A percentile compares a stretch with the other conserved stretches of the same genome.
phyloP scores from a whole-genome alignment of 2,113 vertebrate genomes.

The Catharus minimus region DNA sequence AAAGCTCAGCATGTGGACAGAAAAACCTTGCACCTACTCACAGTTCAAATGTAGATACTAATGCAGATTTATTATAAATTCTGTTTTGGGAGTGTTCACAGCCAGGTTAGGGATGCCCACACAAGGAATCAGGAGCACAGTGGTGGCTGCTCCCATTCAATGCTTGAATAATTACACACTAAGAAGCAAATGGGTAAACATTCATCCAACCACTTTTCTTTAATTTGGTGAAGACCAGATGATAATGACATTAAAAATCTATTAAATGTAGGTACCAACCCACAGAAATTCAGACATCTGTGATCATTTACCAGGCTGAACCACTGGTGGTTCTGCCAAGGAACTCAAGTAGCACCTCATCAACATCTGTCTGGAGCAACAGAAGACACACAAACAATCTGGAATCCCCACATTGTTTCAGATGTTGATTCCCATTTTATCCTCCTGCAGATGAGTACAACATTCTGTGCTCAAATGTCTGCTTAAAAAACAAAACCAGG shows the following conservation, averaged over 20 bases:
- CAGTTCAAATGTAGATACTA: neutral
- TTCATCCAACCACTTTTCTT: neutral
- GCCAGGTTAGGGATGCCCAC: neutral
- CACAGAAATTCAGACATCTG: neutral
- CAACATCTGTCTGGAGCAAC: slow-evolving; percentile 7
- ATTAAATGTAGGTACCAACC: neutral
- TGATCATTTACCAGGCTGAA: neutral
- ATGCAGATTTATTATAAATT: neutral
- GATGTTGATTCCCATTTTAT: neutral
- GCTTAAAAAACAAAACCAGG: neutral
- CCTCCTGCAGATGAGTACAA: neutral
- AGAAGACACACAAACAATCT: neutral
- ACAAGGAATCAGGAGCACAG: neutral
- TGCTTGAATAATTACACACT: neutral
- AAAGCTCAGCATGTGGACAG: neutral
- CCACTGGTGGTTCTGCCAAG: neutral
- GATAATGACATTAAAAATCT: neutral
- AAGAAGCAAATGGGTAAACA: neutral
- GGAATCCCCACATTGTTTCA: slow-evolving; percentile 7
- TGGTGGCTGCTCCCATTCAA: neutral
- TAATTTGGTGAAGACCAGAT: neutral
- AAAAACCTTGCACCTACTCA: neutral
- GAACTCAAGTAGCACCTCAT: neutral
- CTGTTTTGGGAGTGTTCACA: neutral
- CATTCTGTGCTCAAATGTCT: neutral